A percentile compares a stretch with the other conserved stretches of the same genome.
These are phyloP conservation scores for Intellagama lesueurii DNA, from an alignment of 2,797 vertebrate species.

Conservation along the genomic window DNA sequence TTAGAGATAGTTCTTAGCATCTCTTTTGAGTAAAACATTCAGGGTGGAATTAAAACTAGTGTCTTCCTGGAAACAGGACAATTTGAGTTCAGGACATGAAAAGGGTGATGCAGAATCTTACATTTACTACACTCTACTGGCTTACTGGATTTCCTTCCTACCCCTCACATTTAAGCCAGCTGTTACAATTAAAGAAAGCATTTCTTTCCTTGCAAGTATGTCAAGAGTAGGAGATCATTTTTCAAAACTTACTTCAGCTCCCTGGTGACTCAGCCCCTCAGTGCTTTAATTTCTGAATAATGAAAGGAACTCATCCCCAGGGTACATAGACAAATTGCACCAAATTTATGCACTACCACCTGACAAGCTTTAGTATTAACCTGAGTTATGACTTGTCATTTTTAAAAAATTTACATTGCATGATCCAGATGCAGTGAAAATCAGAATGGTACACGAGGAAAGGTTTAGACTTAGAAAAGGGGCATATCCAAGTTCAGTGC, in stretches of 20 bases:
- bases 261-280: conserved; percentile 76
- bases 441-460: background rate
- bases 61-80: background rate
- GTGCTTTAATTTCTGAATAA: conserved; percentile 59
- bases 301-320: conserved; percentile 66
- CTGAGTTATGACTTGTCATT: conserved; percentile 9
- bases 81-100: conserved; percentile 29
- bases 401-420: background rate
- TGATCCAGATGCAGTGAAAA: background rate
- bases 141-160: conserved; percentile 64
- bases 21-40: background rate
- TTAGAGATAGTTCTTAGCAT: background rate
- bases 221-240: conserved; percentile 65
- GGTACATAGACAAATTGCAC: conserved; percentile 53
- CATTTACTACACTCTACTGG: conserved; percentile 31
- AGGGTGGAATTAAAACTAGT: conserved; percentile 34
- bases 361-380: conserved; percentile 24
- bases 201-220: conserved; percentile 54
- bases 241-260: conserved; percentile 71
- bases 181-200: conserved; percentile 63
- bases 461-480: background rate
- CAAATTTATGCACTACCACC: conserved; percentile 52
- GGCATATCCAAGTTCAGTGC: background rate
- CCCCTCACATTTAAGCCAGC: conserved; percentile 44
- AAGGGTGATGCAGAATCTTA: conserved; percentile 35